Evolutionary conservation across 2,888 invertebrate genomes (phyloP).

Genomic region (Drosophila antonietae): DNA sequence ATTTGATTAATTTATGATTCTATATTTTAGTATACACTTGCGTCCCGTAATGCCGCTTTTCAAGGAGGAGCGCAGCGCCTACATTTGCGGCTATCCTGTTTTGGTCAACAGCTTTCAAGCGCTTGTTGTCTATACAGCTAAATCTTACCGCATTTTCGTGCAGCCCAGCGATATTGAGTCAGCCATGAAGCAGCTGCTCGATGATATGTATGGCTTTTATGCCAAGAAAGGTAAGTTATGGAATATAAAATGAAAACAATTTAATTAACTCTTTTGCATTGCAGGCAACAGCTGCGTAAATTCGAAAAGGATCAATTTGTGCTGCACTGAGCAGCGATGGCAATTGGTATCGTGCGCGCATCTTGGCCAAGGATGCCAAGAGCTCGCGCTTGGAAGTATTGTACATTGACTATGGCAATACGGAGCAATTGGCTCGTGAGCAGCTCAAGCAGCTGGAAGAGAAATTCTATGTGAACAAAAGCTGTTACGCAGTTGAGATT

Average conservation of each 20-base stretch:
- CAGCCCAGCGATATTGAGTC: conserved; percentile 86
- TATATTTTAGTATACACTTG: conserved; percentile 87
- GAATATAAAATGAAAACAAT: not conserved
- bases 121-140: conserved; percentile 87
- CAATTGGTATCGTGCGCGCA: conserved; percentile 90
- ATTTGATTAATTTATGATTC: not conserved
- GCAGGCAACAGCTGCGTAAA: conserved; percentile 82
- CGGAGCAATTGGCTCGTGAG: conserved; percentile 86
- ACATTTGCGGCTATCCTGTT: conserved; percentile 88
- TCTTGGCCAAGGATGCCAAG: conserved; percentile 84
- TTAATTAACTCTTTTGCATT: conserved; percentile 29
- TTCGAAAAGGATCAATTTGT: conserved; percentile 87
- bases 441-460: conserved; percentile 85
- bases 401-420: conserved; percentile 90
- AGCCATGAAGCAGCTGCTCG: conserved; percentile 86
- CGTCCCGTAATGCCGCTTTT: conserved; percentile 86
- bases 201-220: conserved; percentile 86
- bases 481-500: conserved; percentile 81
- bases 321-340: conserved; percentile 87
- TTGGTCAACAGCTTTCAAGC: conserved; percentile 87
- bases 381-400: conserved; percentile 84
- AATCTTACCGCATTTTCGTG: conserved; percentile 87
- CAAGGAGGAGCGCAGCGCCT: conserved; percentile 80
- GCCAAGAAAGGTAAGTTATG: conserved; percentile 83
- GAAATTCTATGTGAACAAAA: conserved; percentile 83